Conservation (phyloP, 2,888 invertebrate genomes). For the Athalia cordata region DNA sequence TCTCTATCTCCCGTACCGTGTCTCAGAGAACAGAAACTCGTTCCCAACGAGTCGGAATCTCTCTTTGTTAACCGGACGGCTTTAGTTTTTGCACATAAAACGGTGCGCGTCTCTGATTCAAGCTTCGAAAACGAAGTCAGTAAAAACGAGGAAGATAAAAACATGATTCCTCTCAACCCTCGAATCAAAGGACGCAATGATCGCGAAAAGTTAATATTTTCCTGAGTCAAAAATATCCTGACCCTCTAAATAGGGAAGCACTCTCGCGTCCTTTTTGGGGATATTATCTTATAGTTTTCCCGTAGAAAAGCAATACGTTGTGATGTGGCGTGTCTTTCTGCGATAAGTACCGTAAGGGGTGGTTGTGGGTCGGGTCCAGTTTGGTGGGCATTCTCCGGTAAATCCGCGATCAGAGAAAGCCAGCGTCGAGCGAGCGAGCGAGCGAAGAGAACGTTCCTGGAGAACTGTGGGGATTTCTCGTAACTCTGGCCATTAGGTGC, state of each 20-base stretch:
- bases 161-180: no score
- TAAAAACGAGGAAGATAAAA: no score
- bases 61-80: neutral
- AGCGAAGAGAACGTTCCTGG: neutral
- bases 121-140: no score
- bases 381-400: slow-evolving; percentile 34
- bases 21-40: neutral
- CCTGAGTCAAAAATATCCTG: no score
- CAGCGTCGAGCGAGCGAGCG: neutral
- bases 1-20: no score
- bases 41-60: neutral
- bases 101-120: no score
- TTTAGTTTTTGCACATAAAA: no score
- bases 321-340: slow-evolving; percentile 12
- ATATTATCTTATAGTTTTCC: neutral
- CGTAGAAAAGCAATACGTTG: neutral
- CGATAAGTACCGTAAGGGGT: slow-evolving; percentile 34
- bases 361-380: slow-evolving; percentile 26
- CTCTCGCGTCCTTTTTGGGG: no score
- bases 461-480: slow-evolving; percentile 50
- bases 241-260: no score
- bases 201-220: no score
- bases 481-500: slow-evolving; percentile 52
- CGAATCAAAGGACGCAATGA: no score
- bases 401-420: slow-evolving; percentile 41